phyloP scores from a whole-genome alignment of 2,797 vertebrate species.

The Enoplosus armatus region DNA sequence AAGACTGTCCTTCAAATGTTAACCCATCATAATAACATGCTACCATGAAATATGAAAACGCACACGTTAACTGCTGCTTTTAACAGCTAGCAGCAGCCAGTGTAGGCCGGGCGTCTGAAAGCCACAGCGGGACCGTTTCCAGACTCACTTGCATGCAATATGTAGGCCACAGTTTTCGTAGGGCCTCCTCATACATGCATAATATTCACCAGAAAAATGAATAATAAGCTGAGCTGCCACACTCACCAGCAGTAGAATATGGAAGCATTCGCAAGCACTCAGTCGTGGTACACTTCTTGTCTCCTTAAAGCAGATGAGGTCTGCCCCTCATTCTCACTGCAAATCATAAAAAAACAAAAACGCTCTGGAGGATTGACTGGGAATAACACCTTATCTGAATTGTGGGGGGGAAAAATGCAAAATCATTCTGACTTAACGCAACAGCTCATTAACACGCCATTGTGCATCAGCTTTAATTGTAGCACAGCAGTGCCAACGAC shows the following conservation, averaged over 20 bases:
- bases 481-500: conserved; percentile 20
- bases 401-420: neutral
- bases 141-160: conserved; percentile 37
- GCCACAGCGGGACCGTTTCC: conserved; percentile 33
- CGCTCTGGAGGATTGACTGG: conserved; percentile 4
- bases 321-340: conserved; percentile 11
- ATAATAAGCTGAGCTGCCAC: too few species aligned
- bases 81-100: conserved; percentile 2
- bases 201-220: conserved; percentile 25
- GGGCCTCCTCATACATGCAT: conserved; percentile 25
- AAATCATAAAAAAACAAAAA: conserved; percentile 10
- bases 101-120: neutral
- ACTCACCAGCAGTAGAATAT: too few species aligned
- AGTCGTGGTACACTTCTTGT: conserved; percentile 7
- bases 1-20: conserved; percentile 43
- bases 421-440: conserved; percentile 33
- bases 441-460: conserved; percentile 49
- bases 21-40: neutral
- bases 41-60: conserved; percentile 12
- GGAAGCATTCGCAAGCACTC: conserved; percentile 10
- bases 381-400: conserved; percentile 27
- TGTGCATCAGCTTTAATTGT: conserved; percentile 46
- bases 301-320: conserved; percentile 7
- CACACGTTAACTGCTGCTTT: conserved; percentile 5
- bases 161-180: conserved; percentile 44